Conservation (phyloP, 2,797 vertebrate species). For the Knipowitschia caucasica region DNA sequence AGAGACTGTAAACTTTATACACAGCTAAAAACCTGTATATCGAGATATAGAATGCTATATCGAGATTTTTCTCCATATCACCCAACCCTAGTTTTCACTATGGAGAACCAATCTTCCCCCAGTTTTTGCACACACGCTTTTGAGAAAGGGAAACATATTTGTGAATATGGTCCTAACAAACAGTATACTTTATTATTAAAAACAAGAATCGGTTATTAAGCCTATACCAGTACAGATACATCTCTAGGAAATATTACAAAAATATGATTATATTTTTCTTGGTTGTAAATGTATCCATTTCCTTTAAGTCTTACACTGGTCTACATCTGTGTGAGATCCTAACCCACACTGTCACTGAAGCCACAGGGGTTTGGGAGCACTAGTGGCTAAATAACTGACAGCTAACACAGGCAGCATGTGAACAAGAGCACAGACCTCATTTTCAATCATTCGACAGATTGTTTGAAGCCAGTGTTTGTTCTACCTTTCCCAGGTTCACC, state of each 20-base stretch:
- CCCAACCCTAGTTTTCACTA: no score
- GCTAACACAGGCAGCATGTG: constrained; percentile 65
- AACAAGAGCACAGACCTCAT: constrained; percentile 57
- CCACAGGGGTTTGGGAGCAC: constrained; percentile 67
- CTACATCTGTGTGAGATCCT: constrained; percentile 63
- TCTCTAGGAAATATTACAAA: constrained; percentile 15
- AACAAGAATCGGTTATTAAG: no score
- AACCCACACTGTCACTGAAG: constrained; percentile 70
- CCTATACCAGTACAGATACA: no score
- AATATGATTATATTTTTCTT: not conserved
- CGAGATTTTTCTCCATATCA: no score
- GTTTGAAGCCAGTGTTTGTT: constrained; percentile 52
- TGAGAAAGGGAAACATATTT: no score
- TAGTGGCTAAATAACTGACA: constrained; percentile 76
- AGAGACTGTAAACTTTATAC: no score
- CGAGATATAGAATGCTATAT: no score
- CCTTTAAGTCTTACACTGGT: constrained; percentile 64
- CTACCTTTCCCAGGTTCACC: constrained; percentile 70
- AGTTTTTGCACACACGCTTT: no score
- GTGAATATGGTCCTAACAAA: no score
- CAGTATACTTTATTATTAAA: no score
- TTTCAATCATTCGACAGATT: constrained; percentile 39
- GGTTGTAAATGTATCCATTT: constrained; percentile 20
- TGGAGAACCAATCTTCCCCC: no score
- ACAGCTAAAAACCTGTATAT: no score